Evolutionary conservation across 2,888 invertebrate species (phyloP).

Genomic region (Eudasyphora cyanicolor): DNA sequence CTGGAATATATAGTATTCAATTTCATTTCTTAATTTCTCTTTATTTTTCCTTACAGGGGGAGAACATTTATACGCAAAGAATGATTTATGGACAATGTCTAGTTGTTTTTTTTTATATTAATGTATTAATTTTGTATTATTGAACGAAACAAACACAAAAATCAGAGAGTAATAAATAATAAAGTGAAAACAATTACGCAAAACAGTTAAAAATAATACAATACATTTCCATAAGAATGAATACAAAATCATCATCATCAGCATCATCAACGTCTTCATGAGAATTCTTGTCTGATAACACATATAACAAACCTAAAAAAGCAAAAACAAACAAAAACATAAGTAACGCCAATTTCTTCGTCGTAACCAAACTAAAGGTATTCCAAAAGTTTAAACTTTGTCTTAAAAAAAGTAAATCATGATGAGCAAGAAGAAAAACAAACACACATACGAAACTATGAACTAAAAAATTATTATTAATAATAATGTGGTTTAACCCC

Average conservation of each 20-base stretch:
- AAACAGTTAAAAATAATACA: slow-evolving; percentile 52
- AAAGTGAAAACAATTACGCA: slow-evolving; percentile 64
- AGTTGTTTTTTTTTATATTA: slow-evolving; percentile 79
- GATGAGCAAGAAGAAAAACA: not conserved
- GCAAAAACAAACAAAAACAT: not conserved
- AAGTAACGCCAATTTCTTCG: slow-evolving; percentile 53
- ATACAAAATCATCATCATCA: slow-evolving; percentile 36
- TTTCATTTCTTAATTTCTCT: slow-evolving; percentile 36
- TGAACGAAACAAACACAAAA: slow-evolving; percentile 39
- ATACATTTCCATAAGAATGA: slow-evolving; percentile 61
- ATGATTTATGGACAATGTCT: slow-evolving; percentile 82
- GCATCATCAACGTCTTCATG: slow-evolving; percentile 24
- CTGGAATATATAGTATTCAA: not conserved
- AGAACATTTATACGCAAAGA: slow-evolving; percentile 93
- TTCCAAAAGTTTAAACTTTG: slow-evolving; percentile 64
- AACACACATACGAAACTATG: slow-evolving; percentile 58
- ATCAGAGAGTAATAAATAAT: slow-evolving; percentile 52
- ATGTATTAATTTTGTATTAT: slow-evolving; percentile 72
- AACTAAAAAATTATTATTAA: slow-evolving; percentile 47
- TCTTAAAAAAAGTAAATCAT: slow-evolving; percentile 50
- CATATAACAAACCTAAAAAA: slow-evolving; percentile 21
- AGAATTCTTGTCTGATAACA: slow-evolving; percentile 50
- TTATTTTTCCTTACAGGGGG: slow-evolving; percentile 83
- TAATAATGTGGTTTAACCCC: slow-evolving; percentile 62
- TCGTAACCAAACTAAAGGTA: slow-evolving; percentile 47